A percentile compares a stretch with the other conserved stretches of the same genome.
These are phyloP conservation scores for Drosophila melanica DNA, from an alignment of 1,140 invertebrate genomes.

Conservation along the genomic window DNA sequence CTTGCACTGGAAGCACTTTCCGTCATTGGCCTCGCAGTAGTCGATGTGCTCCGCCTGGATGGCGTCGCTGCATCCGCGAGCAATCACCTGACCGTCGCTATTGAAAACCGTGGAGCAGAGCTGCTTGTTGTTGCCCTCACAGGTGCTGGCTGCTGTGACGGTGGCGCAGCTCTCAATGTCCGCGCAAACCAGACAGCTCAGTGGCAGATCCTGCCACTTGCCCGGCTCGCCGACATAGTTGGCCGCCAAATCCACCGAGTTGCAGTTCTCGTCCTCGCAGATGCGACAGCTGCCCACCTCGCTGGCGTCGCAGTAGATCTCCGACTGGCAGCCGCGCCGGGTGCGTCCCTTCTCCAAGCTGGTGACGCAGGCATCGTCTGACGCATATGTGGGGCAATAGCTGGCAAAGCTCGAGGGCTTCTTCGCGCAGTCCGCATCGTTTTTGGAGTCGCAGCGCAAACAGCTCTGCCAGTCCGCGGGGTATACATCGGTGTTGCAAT, in stretches of 20 bases:
- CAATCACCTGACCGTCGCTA: conserved; percentile 35
- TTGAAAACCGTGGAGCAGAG: conserved; percentile 69
- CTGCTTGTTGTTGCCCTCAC: conserved; percentile 71
- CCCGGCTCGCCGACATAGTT: conserved; percentile 67
- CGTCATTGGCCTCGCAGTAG: conserved; percentile 60
- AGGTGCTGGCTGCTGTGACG: conserved; percentile 23
- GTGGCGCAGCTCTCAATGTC: conserved; percentile 42
- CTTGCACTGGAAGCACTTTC: conserved; percentile 66
- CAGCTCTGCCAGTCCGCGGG: conserved; percentile 66
- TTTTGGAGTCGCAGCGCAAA: conserved; percentile 64
- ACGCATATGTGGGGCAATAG: conserved; percentile 52
- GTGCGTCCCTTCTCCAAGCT: conserved; percentile 55
- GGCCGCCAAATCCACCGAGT: conserved; percentile 47
- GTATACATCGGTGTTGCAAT: conserved; percentile 59
- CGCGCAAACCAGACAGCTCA: conserved; percentile 57
- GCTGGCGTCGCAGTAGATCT: conserved; percentile 60
- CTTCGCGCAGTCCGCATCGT: conserved; percentile 49
- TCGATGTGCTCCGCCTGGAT: conserved; percentile 35
- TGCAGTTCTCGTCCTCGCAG: conserved; percentile 61
- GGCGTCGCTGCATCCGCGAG: conserved; percentile 72
- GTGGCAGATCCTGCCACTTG: conserved; percentile 69
- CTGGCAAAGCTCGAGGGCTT: conserved; percentile 43
- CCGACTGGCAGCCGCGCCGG: conserved; percentile 67
- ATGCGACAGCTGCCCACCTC: conserved; percentile 53
- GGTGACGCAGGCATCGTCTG: conserved; percentile 60